phyloP scores from a whole-genome alignment of 2,113 vertebrate species.

The Madoqua kirkii region DNA sequence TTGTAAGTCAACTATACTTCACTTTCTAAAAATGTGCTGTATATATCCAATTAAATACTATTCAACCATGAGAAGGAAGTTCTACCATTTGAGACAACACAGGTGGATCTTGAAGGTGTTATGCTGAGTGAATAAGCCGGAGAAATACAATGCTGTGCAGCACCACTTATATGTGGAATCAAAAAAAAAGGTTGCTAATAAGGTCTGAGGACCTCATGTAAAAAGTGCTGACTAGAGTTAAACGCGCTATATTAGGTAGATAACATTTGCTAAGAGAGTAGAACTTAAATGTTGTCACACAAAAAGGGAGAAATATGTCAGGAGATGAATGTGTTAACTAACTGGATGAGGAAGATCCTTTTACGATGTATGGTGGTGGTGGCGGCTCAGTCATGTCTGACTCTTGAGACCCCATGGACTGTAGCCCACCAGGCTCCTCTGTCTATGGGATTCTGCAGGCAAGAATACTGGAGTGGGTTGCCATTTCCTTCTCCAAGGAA shows the following conservation, averaged over 20 bases:
- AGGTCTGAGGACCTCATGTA: background rate
- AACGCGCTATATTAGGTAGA: background rate
- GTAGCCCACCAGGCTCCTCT: background rate
- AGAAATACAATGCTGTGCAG: background rate
- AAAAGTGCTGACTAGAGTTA: background rate
- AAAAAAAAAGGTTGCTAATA: background rate
- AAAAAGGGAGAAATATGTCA: background rate
- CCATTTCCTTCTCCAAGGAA: background rate
- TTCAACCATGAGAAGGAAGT: background rate
- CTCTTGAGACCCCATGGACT: background rate
- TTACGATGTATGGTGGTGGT: background rate
- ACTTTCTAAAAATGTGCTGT: background rate
- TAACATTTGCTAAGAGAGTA: background rate
- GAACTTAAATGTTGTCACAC: background rate
- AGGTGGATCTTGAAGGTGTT: background rate
- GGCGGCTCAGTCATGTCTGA: background rate
- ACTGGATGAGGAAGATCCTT: background rate
- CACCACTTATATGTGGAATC: background rate
- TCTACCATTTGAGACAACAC: background rate
- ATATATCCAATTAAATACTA: background rate
- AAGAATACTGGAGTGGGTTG: background rate
- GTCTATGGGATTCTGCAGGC: background rate
- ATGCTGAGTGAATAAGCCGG: background rate
- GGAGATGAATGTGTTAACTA: background rate
- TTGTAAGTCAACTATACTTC: background rate